phyloP scores from a whole-genome alignment of 2,113 vertebrate species.

The Penelope pileata region DNA sequence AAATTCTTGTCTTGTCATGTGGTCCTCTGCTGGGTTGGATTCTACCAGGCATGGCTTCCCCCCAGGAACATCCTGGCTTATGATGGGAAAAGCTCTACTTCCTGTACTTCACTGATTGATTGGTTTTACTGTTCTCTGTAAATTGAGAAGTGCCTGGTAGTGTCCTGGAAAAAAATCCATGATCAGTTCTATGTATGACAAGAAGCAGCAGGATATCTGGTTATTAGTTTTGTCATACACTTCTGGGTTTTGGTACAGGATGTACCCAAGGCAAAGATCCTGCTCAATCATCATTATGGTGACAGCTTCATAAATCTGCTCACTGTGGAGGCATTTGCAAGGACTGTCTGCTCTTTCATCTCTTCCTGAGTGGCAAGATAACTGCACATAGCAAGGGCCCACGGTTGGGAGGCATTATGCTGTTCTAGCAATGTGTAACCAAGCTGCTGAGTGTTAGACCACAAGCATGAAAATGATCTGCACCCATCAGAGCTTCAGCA shows the following conservation, averaged over 20 bases:
- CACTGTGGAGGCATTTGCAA: background rate
- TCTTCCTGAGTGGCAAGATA: background rate
- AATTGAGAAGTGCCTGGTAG: background rate
- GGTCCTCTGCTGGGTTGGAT: background rate
- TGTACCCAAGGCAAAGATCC: background rate
- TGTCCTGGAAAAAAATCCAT: background rate
- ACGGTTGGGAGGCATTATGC: background rate
- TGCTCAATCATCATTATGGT: background rate
- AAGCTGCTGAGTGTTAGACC: background rate
- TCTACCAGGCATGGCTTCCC: background rate
- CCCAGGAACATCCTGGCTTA: background rate
- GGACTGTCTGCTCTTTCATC: background rate
- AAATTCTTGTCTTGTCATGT: background rate
- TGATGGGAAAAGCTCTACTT: background rate
- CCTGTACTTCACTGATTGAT: background rate
- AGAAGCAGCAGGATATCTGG: background rate
- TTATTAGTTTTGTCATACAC: background rate
- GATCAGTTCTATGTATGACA: background rate
- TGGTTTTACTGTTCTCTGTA: background rate
- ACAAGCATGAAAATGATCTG: background rate
- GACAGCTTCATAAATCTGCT: conserved; percentile 1
- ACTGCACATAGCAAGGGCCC: background rate
- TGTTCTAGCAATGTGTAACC: background rate
- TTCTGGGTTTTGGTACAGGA: background rate
- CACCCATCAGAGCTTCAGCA: background rate